phyloP scores from a whole-genome alignment of 2,113 vertebrate species.

The Passer domesticus region DNA sequence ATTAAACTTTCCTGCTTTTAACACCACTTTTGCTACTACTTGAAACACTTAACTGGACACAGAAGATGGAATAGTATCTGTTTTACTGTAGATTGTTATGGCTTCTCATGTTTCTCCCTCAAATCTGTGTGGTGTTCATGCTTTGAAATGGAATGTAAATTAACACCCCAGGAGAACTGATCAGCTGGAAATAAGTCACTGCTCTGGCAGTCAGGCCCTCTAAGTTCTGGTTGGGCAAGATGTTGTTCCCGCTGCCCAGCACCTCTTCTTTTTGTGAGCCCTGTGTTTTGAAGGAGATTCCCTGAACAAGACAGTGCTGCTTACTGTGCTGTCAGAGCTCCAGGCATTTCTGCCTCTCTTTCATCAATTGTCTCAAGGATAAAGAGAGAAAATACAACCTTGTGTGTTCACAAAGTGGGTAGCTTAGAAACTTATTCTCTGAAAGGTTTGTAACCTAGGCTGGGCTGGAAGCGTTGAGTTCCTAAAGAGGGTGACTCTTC shows the following conservation, averaged over 20 bases:
- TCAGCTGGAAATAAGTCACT: background rate
- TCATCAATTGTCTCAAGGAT: background rate
- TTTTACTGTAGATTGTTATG: background rate
- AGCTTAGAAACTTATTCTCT: background rate
- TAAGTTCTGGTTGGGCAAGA: background rate
- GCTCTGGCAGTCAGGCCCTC: background rate
- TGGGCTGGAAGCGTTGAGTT: background rate
- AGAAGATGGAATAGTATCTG: background rate
- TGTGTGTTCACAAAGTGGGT: background rate
- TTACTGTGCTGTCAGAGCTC: background rate
- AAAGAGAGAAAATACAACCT: background rate
- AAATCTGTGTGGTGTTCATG: background rate
- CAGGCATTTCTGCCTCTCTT: background rate
- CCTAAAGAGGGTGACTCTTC: background rate
- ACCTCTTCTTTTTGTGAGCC: background rate
- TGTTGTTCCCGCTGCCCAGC: background rate
- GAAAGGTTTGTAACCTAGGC: background rate
- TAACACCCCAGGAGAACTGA: background rate
- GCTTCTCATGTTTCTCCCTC: background rate
- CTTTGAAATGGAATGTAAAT: background rate
- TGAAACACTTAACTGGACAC: background rate
- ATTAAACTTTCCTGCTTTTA: background rate
- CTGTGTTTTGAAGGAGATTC: background rate
- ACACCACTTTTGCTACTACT: background rate
- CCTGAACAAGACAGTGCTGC: accelerated